A percentile compares a stretch with the other conserved stretches of the same genome.
These are phyloP conservation scores for Pachymerium ferrugineum DNA, from an alignment of 2,888 invertebrate genomes.

Conservation along the genomic window DNA sequence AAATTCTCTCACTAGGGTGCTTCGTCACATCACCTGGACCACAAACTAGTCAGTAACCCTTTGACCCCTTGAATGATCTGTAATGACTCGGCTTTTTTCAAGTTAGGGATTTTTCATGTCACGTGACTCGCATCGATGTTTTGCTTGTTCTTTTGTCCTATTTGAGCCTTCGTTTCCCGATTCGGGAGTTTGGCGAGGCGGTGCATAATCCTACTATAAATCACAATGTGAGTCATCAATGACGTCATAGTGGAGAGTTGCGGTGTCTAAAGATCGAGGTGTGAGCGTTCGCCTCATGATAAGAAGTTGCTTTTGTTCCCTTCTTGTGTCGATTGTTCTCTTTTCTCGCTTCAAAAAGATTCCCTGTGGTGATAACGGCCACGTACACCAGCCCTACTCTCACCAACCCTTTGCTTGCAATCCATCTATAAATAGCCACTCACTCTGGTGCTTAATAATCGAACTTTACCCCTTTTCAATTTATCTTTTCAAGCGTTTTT, in stretches of 20 bases:
- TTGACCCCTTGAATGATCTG: too few relatives aligned
- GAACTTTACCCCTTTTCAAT: too few relatives aligned
- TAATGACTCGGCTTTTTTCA: too few relatives aligned
- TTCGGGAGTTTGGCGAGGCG: background rate
- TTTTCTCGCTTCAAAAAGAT: background rate
- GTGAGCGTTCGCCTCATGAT: background rate
- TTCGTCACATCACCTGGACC: background rate
- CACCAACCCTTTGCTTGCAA: background rate
- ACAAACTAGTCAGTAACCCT: too few relatives aligned
- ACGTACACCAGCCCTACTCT: too few relatives aligned
- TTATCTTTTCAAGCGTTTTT: too few relatives aligned
- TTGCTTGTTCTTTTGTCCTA: background rate
- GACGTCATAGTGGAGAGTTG: background rate
- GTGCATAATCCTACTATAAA: background rate
- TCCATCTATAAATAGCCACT: background rate
- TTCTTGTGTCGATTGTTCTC: background rate
- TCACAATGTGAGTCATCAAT: background rate
- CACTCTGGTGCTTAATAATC: too few relatives aligned
- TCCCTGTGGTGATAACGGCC: background rate
- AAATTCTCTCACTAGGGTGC: too few relatives aligned
- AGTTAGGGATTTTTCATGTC: background rate
- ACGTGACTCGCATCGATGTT: background rate
- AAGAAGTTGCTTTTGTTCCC: background rate
- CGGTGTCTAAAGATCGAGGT: background rate
- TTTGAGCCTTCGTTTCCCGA: background rate